These are phyloP conservation scores for Sturmia bella DNA, from an alignment of 2,888 invertebrate genomes.

Conservation along the genomic window DNA sequence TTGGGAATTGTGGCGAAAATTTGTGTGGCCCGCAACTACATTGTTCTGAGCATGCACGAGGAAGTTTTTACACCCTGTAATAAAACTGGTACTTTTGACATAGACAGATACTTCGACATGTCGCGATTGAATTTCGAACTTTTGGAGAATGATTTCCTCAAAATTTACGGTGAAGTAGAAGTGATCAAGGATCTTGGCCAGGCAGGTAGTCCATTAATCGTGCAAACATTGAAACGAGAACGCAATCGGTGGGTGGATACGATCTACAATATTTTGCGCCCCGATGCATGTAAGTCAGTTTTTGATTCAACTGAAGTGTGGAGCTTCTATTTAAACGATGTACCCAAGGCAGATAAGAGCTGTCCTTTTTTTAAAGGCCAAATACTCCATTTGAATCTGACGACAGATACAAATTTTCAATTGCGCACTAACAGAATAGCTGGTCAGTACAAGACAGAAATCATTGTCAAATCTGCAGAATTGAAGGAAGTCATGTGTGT, in stretches of 20 bases:
- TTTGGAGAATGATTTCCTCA: neutral
- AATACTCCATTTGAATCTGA: neutral
- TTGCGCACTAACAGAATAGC: neutral
- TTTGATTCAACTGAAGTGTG: neutral
- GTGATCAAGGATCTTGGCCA: neutral
- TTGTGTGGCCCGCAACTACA: no score
- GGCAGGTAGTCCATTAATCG: neutral
- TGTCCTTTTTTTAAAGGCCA: neutral
- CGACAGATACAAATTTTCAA: neutral
- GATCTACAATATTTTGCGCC: neutral
- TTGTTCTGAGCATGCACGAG: neutral
- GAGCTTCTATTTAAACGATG: neutral
- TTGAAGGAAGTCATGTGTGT: conserved; percentile 1
- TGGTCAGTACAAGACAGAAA: neutral
- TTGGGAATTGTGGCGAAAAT: no score
- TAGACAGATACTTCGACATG: neutral
- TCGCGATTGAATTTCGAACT: neutral
- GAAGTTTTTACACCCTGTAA: neutral
- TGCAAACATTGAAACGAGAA: neutral
- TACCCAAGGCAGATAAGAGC: neutral
- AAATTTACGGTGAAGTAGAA: neutral
- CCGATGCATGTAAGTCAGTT: neutral
- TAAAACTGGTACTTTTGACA: neutral
- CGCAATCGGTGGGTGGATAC: neutral
- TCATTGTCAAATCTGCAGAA: neutral